Percentiles rank a stretch among this genome's conserved stretches.
phyloP scores from a whole-genome alignment of 2,888 invertebrate species.

The Oscheius myriophilus region DNA sequence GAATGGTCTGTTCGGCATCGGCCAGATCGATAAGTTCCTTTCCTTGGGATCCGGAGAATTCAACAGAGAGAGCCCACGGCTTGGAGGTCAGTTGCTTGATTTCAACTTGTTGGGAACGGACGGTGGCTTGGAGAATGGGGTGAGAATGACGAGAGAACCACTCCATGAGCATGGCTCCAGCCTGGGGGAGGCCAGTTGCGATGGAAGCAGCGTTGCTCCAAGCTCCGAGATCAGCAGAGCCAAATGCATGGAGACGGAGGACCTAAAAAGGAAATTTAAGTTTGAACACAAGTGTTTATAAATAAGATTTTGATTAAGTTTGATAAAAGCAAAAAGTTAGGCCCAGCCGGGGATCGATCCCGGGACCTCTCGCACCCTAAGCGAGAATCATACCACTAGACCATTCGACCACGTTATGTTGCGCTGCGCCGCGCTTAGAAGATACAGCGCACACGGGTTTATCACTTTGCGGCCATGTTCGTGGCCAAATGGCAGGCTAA shows the following conservation, averaged over 20 bases:
- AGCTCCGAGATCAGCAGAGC: constrained; percentile 39
- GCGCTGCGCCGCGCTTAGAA: too few species aligned
- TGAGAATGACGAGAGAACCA: constrained; percentile 36
- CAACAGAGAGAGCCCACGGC: constrained; percentile 46
- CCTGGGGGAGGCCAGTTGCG: constrained; percentile 34
- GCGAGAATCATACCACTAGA: too few species aligned
- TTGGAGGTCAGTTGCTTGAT: constrained; percentile 45
- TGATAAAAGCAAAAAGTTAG: too few species aligned
- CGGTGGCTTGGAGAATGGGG: constrained; percentile 42
- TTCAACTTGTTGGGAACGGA: constrained; percentile 35
- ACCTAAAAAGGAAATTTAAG: constrained; percentile 30
- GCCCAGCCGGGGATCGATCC: too few species aligned
- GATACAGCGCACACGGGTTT: too few species aligned
- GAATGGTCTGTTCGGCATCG: constrained; percentile 37
- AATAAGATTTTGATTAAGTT: not conserved
- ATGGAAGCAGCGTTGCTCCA: constrained; percentile 39
- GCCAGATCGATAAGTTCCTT: constrained; percentile 32
- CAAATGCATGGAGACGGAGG: constrained; percentile 44
- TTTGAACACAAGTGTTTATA: not conserved
- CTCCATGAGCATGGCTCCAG: constrained; percentile 36
- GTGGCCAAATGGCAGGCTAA: too few species aligned
- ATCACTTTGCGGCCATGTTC: too few species aligned
- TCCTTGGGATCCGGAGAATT: constrained; percentile 44
- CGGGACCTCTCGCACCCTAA: too few species aligned
- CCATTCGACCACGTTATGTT: too few species aligned